These are phyloP conservation scores for Desmophyllum pertusum DNA, from an alignment of 92 coral and sea anemone genomes.

Conservation along the genomic window DNA sequence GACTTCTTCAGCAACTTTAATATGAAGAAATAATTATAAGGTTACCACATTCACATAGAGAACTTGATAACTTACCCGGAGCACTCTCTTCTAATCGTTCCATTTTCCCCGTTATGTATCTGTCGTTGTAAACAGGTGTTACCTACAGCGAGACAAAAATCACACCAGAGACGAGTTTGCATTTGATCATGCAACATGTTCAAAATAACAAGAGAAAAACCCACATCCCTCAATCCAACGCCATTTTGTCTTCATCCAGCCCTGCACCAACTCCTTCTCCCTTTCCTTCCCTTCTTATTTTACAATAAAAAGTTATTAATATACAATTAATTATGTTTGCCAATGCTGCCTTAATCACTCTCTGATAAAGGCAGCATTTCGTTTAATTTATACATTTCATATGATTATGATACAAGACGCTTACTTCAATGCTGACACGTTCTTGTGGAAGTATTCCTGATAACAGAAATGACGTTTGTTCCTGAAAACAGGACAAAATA, in stretches of 20 bases:
- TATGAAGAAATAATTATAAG: background rate
- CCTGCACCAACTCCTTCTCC: background rate
- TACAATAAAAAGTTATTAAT: background rate
- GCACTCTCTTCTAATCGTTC: conserved; percentile 25
- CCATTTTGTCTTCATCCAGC: no score
- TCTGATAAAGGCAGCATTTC: no score
- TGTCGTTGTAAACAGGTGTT: conserved; percentile 47
- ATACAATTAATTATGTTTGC: no score
- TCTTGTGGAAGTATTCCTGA: conserved; percentile 54
- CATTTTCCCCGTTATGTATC: conserved; percentile 46
- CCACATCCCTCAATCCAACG: no score
- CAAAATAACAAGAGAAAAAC: no score
- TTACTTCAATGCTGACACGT: conserved; percentile 38
- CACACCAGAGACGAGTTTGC: no score
- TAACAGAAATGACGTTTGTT: conserved; percentile 7
- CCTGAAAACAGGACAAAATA: background rate
- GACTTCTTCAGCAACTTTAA: no score
- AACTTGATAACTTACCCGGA: conserved; percentile 45
- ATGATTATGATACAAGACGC: no score
- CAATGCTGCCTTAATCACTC: no score
- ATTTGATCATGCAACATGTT: no score
- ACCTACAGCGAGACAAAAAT: conserved; percentile 31
- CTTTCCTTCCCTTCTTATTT: background rate
- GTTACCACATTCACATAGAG: background rate
- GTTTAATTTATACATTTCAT: no score